Evolutionary conservation across 1,140 invertebrate genomes (phyloP).

Genomic region (Drosophila kepulauana): DNA sequence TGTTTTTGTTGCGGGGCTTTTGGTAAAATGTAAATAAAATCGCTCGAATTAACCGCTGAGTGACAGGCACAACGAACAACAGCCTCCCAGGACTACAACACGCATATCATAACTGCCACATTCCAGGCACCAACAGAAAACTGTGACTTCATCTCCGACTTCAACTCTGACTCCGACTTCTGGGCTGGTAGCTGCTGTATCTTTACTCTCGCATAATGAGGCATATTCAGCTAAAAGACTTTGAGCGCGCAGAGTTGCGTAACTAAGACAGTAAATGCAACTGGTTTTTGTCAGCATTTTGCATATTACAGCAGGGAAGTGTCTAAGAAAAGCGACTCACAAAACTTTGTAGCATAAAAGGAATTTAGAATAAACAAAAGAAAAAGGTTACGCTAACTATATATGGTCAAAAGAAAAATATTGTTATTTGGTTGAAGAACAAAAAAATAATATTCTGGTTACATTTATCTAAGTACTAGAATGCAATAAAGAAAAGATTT

Average conservation of each 20-base stretch:
- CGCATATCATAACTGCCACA: constrained; percentile 55
- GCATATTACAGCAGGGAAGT: constrained; percentile 2
- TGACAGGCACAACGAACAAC: constrained; percentile 70
- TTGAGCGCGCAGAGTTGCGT: constrained; percentile 32
- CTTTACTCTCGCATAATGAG: constrained; percentile 31
- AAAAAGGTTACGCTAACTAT: background rate
- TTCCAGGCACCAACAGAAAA: constrained; percentile 7
- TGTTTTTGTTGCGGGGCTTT: constrained; percentile 32
- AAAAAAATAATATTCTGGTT: too few species aligned
- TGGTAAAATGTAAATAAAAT: constrained; percentile 76
- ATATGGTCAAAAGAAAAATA: too few species aligned
- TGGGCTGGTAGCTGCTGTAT: background rate
- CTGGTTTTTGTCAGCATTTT: constrained; percentile 47
- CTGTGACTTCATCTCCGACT: constrained; percentile 1
- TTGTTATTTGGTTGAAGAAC: too few species aligned
- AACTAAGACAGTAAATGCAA: constrained; percentile 67
- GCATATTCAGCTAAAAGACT: constrained; percentile 26
- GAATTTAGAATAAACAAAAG: background rate
- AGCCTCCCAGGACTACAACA: constrained; percentile 21
- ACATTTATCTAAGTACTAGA: too few species aligned
- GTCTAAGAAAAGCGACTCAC: background rate
- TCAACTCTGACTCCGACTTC: background rate
- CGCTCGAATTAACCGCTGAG: constrained; percentile 79
- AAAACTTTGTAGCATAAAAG: background rate
- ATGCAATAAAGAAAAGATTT: too few species aligned